Evolutionary conservation across 2,888 invertebrate genomes (phyloP), one percentile per base, ranked within the genome.

Genomic region (Koerneria pararmatus): DNA sequence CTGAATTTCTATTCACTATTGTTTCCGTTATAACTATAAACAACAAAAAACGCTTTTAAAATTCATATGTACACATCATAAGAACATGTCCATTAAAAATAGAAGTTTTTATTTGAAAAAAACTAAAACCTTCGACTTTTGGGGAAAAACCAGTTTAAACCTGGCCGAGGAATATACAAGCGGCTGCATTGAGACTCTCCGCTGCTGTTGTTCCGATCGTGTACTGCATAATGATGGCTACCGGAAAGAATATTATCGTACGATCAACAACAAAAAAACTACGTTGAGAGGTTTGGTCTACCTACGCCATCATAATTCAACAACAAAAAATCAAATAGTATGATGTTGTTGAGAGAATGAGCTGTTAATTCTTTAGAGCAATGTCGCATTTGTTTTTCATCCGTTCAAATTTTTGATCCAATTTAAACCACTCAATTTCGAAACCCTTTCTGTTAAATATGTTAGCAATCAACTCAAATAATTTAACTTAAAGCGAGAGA

Each of bases 131-230:
- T n/a, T n/a, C n/a, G n/a, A n/a, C n/a, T n/a, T n/a, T n/a, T n/a
- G n/a, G n/a, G n/a, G n/a, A n/a, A n/a, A n/a, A n/a, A n/a, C n/a
- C n/a, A n/a, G n/a, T n/a, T 24, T 11, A 85, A 80, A 92, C 92
- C 91, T 91, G 91, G 70, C 95, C 95, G 29, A 97, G 86, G 80
- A 97, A 95, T 37, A 93, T 91, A 83, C 94, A 95, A 0, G 92
- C 93, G 0, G 93, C 91, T 19, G 92, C 89, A 71, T 90, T 92
- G 41, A 95, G 89, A 69, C 93, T 93, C 85, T 97, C 95, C 67
- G 93, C 93, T 0, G 94, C 91, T 0, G 95, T 93, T 0, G 95
- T 95, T 19, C 89, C 91, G 85, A 93, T 85, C 0, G 89, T 84
- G n/a, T 85, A 83, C 72, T 90, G 89, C 64, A 84, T 81, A 11